Conservation (phyloP, 2,113 vertebrate genomes). For the Eulemur macaco region DNA sequence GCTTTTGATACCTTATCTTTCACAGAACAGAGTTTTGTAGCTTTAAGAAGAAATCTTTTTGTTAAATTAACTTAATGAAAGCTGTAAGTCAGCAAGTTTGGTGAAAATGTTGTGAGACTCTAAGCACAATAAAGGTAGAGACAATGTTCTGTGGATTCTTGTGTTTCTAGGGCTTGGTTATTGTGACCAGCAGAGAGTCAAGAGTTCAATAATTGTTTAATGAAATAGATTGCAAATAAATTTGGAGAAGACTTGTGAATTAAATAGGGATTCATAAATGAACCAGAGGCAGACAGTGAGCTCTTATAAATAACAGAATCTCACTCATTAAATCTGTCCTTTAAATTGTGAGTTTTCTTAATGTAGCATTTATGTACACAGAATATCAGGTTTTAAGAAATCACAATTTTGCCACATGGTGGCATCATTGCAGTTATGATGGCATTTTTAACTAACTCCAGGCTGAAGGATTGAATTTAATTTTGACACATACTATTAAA, state of each 20-base stretch:
- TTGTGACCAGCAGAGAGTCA: neutral
- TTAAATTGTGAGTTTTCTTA: constrained; percentile 23
- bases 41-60: neutral
- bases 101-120: neutral
- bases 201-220: neutral
- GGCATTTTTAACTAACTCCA: neutral
- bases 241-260: constrained; percentile 10
- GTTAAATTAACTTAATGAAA: neutral
- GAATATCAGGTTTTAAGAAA: neutral
- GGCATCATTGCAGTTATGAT: constrained; percentile 63
- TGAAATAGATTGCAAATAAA: neutral
- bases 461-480: constrained; percentile 39
- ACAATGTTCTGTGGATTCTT: neutral
- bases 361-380: neutral
- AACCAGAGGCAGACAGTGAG: neutral
- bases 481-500: constrained; percentile 57
- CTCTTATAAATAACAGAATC: neutral
- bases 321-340: neutral
- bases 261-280: constrained; percentile 10
- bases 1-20: constrained; percentile 42
- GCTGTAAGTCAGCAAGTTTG: neutral
- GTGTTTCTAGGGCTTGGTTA: neutral
- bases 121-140: neutral
- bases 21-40: neutral
- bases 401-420: constrained; percentile 58